Evolutionary conservation across 2,113 vertebrate genomes (phyloP).

Genomic region (Chlorocebus sabaeus): DNA sequence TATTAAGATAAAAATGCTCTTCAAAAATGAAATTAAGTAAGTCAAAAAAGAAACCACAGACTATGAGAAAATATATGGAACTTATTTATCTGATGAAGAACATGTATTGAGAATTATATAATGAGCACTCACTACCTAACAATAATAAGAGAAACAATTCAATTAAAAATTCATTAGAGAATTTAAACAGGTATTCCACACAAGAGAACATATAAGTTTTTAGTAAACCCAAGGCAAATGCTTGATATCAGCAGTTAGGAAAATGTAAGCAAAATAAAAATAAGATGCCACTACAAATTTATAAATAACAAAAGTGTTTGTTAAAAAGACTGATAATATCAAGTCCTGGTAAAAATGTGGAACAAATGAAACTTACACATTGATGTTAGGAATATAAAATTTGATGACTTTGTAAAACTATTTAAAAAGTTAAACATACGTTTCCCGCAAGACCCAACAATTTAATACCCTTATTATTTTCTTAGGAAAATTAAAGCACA

Average conservation of each 20-base stretch:
- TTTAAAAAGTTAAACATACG: background rate
- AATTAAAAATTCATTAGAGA: background rate
- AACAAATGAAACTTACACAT: background rate
- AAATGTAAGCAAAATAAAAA: background rate
- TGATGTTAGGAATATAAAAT: background rate
- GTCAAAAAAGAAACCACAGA: too few relatives aligned
- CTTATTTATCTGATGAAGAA: too few relatives aligned
- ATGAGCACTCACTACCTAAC: background rate
- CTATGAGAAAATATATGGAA: too few relatives aligned
- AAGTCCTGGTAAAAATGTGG: background rate
- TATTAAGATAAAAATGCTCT: background rate
- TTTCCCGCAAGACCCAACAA: background rate
- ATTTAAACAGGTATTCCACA: background rate
- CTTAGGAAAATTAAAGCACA: background rate
- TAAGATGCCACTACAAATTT: background rate
- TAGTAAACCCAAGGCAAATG: background rate
- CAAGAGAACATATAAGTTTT: background rate
- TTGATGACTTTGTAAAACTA: background rate
- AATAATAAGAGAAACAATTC: background rate
- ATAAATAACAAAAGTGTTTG: background rate
- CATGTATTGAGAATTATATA: background rate
- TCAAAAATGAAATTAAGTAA: background rate
- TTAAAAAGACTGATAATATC: background rate
- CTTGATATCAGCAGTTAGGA: background rate
- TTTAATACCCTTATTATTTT: background rate